Conservation (phyloP, 1,140 invertebrate genomes). For the Drosophila punjabiensis region DNA sequence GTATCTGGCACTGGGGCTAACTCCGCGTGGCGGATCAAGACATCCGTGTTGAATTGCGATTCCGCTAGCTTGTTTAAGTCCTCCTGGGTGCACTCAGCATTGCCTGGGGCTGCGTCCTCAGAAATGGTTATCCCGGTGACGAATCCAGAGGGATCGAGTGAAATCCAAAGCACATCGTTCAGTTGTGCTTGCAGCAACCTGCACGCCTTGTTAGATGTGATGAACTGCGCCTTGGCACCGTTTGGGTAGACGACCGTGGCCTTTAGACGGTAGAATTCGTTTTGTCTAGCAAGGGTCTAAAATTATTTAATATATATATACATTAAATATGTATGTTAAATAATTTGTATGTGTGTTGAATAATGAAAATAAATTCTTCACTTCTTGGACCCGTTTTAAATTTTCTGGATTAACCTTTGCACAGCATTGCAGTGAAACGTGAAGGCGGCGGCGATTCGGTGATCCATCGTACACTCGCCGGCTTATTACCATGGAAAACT, state of each 20-base stretch:
- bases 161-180: conserved; percentile 90
- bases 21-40: conserved; percentile 90
- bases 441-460: too few relatives aligned
- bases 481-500: not conserved
- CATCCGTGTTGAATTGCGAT: conserved; percentile 89
- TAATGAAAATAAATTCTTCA: not conserved
- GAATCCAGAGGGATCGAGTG: conserved; percentile 90
- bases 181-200: conserved; percentile 88
- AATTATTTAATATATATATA: not conserved
- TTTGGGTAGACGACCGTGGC: conserved; percentile 89
- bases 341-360: not conserved
- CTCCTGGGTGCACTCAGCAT: conserved; percentile 85
- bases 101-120: conserved; percentile 86
- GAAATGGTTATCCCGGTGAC: conserved; percentile 89
- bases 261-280: conserved; percentile 92
- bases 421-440: not conserved
- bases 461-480: not conserved
- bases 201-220: conserved; percentile 93
- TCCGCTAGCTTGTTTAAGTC: conserved; percentile 83
- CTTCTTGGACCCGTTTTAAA: not conserved
- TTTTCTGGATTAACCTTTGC: conserved; percentile 1
- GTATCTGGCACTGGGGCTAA: conserved; percentile 95
- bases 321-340: not conserved
- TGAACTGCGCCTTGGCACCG: conserved; percentile 89
- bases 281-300: conserved; percentile 88